A percentile compares a stretch with the other conserved stretches of the same genome.
These are phyloP conservation scores for Palythoa grandiflora DNA, from an alignment of 92 coral and sea anemone species.

Conservation along the genomic window DNA sequence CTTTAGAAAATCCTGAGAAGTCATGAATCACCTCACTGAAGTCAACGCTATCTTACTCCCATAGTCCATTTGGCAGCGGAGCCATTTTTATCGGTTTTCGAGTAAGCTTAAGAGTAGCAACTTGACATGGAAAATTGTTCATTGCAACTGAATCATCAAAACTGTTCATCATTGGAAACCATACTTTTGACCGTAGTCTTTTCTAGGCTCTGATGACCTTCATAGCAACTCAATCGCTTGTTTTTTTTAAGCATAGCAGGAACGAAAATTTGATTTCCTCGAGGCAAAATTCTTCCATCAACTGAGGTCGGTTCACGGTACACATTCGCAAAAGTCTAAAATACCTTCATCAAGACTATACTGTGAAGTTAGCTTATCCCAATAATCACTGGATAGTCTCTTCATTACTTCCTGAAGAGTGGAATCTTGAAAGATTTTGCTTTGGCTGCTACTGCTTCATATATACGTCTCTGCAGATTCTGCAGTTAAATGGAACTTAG, in stretches of 20 bases:
- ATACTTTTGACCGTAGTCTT: conserved; percentile 51
- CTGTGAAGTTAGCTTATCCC: background rate
- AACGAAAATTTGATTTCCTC: background rate
- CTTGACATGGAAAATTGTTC: conserved; percentile 27
- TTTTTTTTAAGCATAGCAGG: background rate
- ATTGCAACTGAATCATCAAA: conserved; percentile 31
- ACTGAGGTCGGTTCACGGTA: background rate
- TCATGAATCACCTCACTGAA: too few species aligned
- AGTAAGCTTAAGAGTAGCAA: background rate
- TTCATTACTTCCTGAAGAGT: background rate
- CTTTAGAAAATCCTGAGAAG: too few species aligned
- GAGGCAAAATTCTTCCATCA: background rate
- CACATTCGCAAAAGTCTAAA: background rate
- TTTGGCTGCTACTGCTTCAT: background rate
- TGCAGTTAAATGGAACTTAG: conserved; percentile 25
- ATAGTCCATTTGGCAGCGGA: background rate
- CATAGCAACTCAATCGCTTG: background rate
- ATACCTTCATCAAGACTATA: background rate
- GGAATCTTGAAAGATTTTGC: background rate
- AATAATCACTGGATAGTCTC: background rate
- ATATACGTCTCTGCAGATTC: conserved; percentile 48
- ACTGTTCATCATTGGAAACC: conserved; percentile 48
- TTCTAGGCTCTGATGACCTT: background rate
- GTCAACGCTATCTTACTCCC: too few species aligned
- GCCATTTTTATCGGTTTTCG: conserved; percentile 12